A percentile compares a stretch with the other conserved stretches of the same genome.
phyloP scores from a whole-genome alignment of 2,113 vertebrate species.

The Miniopterus natalensis region DNA sequence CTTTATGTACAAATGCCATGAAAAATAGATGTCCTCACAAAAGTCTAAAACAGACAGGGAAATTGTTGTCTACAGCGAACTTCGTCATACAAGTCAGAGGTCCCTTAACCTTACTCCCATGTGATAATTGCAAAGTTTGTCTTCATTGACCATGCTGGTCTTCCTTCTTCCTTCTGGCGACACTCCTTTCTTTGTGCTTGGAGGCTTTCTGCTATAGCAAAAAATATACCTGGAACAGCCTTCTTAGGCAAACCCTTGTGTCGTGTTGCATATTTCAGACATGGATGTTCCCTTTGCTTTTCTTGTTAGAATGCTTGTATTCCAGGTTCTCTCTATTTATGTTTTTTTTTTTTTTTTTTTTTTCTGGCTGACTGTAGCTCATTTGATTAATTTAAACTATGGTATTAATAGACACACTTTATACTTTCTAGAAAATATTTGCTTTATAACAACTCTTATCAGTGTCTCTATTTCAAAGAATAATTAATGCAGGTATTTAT shows the following conservation, averaged over 20 bases:
- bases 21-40: not conserved
- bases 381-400: not conserved
- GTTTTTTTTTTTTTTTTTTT: not conserved
- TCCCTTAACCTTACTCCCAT: not conserved
- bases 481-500: not conserved
- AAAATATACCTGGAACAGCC: rapidly evolving
- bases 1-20: not conserved
- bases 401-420: not conserved
- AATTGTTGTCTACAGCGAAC: not conserved
- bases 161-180: not conserved
- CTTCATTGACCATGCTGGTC: not conserved
- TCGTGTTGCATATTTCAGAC: not conserved
- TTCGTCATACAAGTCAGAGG: not conserved
- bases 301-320: not conserved
- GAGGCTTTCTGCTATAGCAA: not conserved
- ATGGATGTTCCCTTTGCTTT: not conserved
- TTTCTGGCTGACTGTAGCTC: not conserved
- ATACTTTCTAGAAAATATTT: not conserved
- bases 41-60: not conserved
- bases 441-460: not conserved
- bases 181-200: not conserved
- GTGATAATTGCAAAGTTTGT: not conserved
- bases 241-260: not conserved
- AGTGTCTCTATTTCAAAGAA: not conserved
- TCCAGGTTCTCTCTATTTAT: not conserved